These are phyloP conservation scores for Morelia viridis DNA, from an alignment of 2,797 vertebrate species.

Conservation along the genomic window DNA sequence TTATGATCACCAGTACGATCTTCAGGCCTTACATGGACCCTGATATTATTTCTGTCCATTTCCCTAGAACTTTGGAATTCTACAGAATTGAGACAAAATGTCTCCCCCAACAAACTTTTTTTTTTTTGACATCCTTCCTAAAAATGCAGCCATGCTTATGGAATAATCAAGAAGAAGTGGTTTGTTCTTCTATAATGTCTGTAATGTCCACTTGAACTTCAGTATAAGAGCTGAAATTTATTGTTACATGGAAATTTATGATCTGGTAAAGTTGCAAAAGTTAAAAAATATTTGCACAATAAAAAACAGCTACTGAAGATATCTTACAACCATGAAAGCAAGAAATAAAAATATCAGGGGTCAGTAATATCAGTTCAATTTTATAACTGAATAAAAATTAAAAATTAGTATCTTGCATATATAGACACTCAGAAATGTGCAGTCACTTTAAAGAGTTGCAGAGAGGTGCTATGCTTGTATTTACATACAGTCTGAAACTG, in stretches of 20 bases:
- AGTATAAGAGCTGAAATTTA: neutral
- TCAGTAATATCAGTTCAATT: neutral
- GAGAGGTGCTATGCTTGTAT: neutral
- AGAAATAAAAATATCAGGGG: neutral
- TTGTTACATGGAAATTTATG: neutral
- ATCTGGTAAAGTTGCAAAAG: neutral
- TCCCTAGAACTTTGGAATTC: neutral
- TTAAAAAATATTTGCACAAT: too few species aligned
- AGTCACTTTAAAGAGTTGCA: neutral
- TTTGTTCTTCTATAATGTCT: neutral
- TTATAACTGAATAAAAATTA: neutral
- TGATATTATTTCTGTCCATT: neutral
- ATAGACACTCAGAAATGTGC: neutral
- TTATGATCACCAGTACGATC: neutral
- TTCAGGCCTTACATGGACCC: neutral
- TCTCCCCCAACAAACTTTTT: neutral
- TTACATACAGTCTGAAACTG: neutral
- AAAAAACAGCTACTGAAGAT: neutral
- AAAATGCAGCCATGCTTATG: neutral
- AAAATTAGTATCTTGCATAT: too few species aligned
- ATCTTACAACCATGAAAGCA: neutral
- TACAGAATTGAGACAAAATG: neutral
- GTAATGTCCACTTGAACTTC: neutral
- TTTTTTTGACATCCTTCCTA: neutral
- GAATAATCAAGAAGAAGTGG: neutral